Evolutionary conservation across 2,888 invertebrate species (phyloP).

Genomic region (Nomada ruficornis): DNA sequence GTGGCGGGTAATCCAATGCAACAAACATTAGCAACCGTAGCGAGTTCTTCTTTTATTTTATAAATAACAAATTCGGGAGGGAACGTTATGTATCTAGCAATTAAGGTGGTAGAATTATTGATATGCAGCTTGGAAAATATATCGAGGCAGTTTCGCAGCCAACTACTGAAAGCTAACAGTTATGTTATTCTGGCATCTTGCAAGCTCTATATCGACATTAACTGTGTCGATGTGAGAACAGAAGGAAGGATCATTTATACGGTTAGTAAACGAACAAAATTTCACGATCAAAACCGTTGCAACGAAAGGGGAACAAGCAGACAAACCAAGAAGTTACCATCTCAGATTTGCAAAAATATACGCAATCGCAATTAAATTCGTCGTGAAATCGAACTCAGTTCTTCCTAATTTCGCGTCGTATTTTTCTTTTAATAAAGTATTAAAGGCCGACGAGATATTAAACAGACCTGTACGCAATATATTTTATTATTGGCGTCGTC

Average conservation of each 20-base stretch:
- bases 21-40: slow-evolving; percentile 3
- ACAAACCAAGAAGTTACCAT: not conserved
- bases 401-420: no score
- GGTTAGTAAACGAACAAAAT: not conserved
- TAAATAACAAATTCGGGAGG: slow-evolving; percentile 46
- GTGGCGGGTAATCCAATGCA: not conserved
- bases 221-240: not conserved
- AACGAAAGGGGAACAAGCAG: not conserved
- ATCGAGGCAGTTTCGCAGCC: not conserved
- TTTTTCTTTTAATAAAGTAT: no score
- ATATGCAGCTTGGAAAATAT: not conserved
- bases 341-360: not conserved
- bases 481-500: not conserved
- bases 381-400: no score
- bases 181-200: not conserved
- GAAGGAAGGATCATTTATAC: not conserved
- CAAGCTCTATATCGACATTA: not conserved
- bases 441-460: no score
- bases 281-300: not conserved
- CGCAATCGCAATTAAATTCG: no score
- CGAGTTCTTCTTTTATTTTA: slow-evolving; percentile 44
- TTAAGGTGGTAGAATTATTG: no score
- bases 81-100: slow-evolving; percentile 50
- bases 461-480: not conserved
- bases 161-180: no score